Conservation (phyloP, 2,113 vertebrate genomes). For the Caloenas nicobarica region DNA sequence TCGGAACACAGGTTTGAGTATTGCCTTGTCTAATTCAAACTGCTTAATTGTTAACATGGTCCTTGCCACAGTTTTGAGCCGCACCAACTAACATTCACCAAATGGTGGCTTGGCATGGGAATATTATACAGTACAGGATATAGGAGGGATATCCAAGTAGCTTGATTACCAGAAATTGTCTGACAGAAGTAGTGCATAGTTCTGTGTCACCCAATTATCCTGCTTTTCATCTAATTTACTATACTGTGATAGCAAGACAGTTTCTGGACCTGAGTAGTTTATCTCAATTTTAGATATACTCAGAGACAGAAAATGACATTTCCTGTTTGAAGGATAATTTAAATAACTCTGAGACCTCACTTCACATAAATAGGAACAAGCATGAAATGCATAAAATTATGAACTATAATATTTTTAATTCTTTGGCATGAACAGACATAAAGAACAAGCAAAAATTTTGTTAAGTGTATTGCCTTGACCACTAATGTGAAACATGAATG, state of each 20-base stretch:
- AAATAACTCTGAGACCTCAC: not conserved
- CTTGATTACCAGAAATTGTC: not conserved
- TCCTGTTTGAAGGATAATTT: not conserved
- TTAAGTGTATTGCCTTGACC: not conserved
- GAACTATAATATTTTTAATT: not conserved
- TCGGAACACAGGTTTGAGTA: not conserved
- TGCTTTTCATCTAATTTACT: not conserved
- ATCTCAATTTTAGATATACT: not conserved
- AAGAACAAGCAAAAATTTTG: not conserved
- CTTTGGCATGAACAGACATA: not conserved
- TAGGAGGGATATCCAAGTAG: not conserved
- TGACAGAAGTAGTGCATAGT: not conserved
- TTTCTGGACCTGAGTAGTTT: not conserved
- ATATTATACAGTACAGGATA: not conserved
- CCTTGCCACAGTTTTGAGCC: not conserved
- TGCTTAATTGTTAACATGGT: not conserved
- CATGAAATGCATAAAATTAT: not conserved
- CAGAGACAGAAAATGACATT: not conserved
- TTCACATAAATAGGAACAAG: not conserved
- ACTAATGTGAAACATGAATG: not conserved
- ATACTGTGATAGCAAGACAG: not conserved
- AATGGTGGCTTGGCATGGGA: not conserved
- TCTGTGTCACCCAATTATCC: not conserved
- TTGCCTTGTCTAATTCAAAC: not conserved
- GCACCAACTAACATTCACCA: not conserved